Evolutionary conservation across 1,140 invertebrate genomes (phyloP), one percentile per base, ranked within the genome.

Genomic region (Zophobas atratus): DNA sequence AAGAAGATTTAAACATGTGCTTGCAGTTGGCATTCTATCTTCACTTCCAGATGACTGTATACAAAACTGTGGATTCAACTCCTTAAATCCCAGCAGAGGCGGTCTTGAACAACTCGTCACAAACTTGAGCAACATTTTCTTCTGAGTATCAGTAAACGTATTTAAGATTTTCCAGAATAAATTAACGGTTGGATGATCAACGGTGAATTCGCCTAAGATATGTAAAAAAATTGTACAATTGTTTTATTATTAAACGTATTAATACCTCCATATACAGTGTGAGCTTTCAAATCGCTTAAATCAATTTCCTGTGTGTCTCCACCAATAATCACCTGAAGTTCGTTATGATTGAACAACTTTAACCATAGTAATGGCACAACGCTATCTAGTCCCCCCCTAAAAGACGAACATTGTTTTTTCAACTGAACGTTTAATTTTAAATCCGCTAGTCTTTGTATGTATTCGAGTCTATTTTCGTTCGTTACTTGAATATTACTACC

Each of bases 1-100:
- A 8, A 99, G 88, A 51, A 99, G 90, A 90, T 99, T 99, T 93
- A 99, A 97, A 87, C 98, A 99, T 8, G 98, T 99, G 85, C 96
- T 97, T 2, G 98, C 95, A 41, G 97, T 97, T 0, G 98, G 97
- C 80, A 99, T 90, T 34, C 97, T 91, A 84, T 98, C 95, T 57
- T 92, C 89, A 48, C 93, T 93, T 8, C 96, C 97, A 34, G 95
- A 95, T 80, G 95, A 93, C 85, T 98, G 97, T 82, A 99, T 97
- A 84, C 96, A 97, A 87, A 99, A 98, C 6, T 95, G 93, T 43
- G 97, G 98, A 88, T 97, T 94, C 49, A 74, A 36, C 39, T 74
- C 32, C n/a, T 98, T 99, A 85, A 99, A 99, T 8, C 98, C 98
- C 33, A 99, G 88, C n/a, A 99, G 88, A 1, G 98, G 98, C n/a